Evolutionary conservation across 2,888 invertebrate genomes (phyloP), one percentile per base, ranked within the genome.

Genomic region (Meganola albula): DNA sequence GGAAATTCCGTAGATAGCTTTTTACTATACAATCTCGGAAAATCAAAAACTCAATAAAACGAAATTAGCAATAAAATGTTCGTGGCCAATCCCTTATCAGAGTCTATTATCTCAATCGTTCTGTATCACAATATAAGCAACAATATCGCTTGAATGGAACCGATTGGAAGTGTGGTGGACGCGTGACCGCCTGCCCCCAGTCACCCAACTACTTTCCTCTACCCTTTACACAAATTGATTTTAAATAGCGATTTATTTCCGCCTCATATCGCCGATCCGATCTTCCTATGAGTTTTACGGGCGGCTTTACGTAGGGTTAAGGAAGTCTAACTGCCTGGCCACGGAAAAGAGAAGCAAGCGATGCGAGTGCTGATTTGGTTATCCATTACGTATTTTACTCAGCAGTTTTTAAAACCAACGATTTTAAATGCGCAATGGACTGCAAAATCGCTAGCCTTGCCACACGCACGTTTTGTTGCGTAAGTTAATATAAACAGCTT

Each of bases 231-330:
- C 85, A 85, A 85, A 85, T 85, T 85, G 85, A 83, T 84, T 85
- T 85, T 84, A 85, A 85, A 85, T 78, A 75, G 79, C 83, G 79
- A 83, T 82, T 84, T 84, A 84, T 84, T 84, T 85, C 85, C 82
- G 82, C 74, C 77, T 65, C 85, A 85, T 85, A 84, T 85, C 85
- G 74, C 65, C 67, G 67, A 75, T 69, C 85, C 83, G 79, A 84
- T 84, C 85, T 83, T 76, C 67, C 74, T 77, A 75, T 75, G 76
- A 80, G 78, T 79, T 83, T 83, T 82, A 85, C 80, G 72, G 73
- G 55, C 63, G 76, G 79, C 75, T 79, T 80, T 79, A 77, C 72
- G 68, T 69, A 59, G 82, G 83, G 77, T 77, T 79, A 75, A 82
- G 72, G 76, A 82, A 79, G 74, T 75, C 70, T 59, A 58, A 72